Evolutionary conservation across 2,113 vertebrate genomes (phyloP).

Genomic region (Acanthochromis polyacanthus): DNA sequence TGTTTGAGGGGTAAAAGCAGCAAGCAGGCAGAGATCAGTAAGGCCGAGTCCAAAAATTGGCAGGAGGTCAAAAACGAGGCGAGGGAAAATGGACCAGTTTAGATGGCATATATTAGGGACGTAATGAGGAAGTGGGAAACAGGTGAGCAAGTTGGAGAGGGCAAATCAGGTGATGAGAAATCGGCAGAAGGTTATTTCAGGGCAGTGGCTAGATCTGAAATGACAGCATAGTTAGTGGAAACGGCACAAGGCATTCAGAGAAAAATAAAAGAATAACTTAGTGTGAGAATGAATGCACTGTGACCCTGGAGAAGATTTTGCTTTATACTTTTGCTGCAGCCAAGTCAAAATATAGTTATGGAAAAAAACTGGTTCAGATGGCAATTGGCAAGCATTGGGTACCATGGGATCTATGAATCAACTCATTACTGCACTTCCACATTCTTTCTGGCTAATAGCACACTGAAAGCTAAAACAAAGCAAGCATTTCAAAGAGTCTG

Average conservation of each 20-base stretch:
- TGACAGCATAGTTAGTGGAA: neutral
- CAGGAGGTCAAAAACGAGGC: neutral
- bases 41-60: slow-evolving; percentile 1
- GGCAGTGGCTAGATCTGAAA: too few relatives aligned
- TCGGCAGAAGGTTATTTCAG: neutral
- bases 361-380: neutral
- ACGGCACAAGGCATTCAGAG: neutral
- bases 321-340: neutral
- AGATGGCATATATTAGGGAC: too few relatives aligned
- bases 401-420: slow-evolving; percentile 18
- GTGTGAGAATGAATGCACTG: neutral
- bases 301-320: neutral
- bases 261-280: neutral
- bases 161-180: slow-evolving; percentile 13
- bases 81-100: neutral
- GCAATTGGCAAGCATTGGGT: slow-evolving; percentile 1
- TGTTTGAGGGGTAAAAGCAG: neutral
- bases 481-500: neutral
- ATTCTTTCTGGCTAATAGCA: neutral
- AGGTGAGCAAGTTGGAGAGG: neutral
- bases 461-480: neutral
- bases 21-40: slow-evolving; percentile 7
- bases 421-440: slow-evolving; percentile 14
- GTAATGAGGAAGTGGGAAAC: too few relatives aligned
- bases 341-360: neutral